Percentiles rank a stretch among this genome's conserved stretches.
These are phyloP conservation scores for Phoxinus dragarum DNA, from an alignment of 2,797 vertebrate species.

Conservation along the genomic window DNA sequence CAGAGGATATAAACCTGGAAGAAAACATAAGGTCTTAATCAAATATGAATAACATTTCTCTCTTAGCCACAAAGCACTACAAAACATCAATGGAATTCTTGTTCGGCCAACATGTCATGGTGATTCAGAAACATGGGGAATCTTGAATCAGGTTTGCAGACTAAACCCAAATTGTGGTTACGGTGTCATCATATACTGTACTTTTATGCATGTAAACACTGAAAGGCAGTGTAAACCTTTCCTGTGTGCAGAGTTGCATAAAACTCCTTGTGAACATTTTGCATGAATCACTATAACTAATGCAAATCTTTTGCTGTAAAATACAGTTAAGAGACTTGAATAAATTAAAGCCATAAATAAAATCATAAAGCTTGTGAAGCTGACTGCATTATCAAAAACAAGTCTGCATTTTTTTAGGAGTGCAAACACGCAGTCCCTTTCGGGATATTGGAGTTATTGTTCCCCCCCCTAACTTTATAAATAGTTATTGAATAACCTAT, in stretches of 20 bases:
- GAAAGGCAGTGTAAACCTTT: not conserved
- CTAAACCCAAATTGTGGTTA: constrained; percentile 7
- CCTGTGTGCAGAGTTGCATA: not conserved
- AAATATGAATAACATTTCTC: not conserved
- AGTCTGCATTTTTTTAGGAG: not conserved
- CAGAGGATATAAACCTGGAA: not conserved
- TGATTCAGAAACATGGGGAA: not conserved
- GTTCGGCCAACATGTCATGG: not conserved
- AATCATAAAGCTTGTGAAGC: not conserved
- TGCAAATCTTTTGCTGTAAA: not conserved
- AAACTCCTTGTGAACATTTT: not conserved
- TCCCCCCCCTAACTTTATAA: not conserved
- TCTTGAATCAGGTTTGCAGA: not conserved
- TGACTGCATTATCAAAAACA: not conserved
- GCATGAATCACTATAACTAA: not conserved
- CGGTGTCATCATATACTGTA: not conserved
- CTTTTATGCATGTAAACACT: not conserved
- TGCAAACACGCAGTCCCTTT: not conserved
- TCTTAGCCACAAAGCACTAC: not conserved
- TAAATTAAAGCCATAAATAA: not conserved
- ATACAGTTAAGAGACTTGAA: no score
- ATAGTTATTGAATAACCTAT: not conserved
- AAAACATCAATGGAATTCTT: not conserved
- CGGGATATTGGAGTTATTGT: not conserved
- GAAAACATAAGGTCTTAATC: constrained; percentile 10